These are phyloP conservation scores for Ciconia nigra DNA, from an alignment of 2,797 vertebrate genomes.

Conservation along the genomic window DNA sequence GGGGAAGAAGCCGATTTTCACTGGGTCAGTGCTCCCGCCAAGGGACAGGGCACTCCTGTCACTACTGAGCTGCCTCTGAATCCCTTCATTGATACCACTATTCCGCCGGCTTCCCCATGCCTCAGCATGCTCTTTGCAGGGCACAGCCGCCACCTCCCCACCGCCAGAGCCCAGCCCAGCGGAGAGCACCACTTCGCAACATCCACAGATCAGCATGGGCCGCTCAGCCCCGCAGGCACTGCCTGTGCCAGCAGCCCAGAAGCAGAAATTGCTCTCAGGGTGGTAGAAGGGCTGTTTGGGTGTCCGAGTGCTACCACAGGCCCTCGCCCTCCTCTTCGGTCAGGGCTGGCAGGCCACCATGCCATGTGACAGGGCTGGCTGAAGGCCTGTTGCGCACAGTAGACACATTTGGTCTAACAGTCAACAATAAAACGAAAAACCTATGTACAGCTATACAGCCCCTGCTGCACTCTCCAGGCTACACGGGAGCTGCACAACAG, in stretches of 20 bases:
- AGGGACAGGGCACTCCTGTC: neutral
- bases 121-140: neutral
- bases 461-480: neutral
- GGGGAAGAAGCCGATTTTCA: neutral
- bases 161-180: rapidly evolving
- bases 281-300: neutral
- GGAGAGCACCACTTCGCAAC: rapidly evolving
- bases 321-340: neutral
- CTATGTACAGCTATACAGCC: neutral
- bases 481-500: neutral
- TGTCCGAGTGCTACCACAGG: neutral
- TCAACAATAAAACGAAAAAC: slow-evolving; percentile 12
- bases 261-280: neutral
- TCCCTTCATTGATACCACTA: neutral
- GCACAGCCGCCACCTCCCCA: neutral
- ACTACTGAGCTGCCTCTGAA: neutral
- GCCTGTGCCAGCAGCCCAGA: neutral
- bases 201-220: neutral
- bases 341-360: neutral
- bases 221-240: rapidly evolving
- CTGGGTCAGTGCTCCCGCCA: neutral
- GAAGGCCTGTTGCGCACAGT: neutral
- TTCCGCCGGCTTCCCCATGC: rapidly evolving
- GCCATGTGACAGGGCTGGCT: neutral
- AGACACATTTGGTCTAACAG: neutral